Conservation (phyloP, 1,140 invertebrate genomes). For the Hesperophylax magnus region DNA sequence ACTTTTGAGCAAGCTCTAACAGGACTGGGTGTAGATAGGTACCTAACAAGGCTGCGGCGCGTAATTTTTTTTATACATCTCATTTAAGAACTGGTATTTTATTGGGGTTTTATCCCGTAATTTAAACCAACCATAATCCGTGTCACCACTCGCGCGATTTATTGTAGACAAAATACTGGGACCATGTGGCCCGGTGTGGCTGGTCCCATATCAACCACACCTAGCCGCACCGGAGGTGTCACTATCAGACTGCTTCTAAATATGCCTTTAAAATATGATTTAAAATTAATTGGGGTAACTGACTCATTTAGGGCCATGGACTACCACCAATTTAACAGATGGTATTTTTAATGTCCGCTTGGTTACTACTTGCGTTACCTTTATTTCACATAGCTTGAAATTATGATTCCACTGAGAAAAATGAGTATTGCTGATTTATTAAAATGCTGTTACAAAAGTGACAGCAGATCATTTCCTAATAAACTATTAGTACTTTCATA, state of each 20-base stretch:
- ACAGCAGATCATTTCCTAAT: too few species aligned
- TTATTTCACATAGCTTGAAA: too few species aligned
- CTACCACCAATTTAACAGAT: background rate
- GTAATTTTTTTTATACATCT: conserved; percentile 55
- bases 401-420: too few species aligned
- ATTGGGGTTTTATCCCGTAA: conserved; percentile 58
- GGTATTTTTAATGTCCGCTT: too few species aligned
- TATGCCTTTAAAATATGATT: conserved; percentile 19
- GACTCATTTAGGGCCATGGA: background rate
- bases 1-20: too few species aligned
- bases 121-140: conserved; percentile 58
- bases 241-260: background rate
- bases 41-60: conserved; percentile 22
- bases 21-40: too few species aligned
- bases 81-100: conserved; percentile 58
- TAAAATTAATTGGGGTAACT: conserved; percentile 7
- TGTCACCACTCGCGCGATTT: conserved; percentile 59
- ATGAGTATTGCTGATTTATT: too few species aligned
- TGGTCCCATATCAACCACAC: too few species aligned
- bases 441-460: too few species aligned
- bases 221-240: too few species aligned
- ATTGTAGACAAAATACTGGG: conserved; percentile 49
- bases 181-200: conserved; percentile 7
- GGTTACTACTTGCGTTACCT: too few species aligned
- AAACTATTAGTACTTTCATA: too few species aligned